Percentiles rank a stretch among this genome's conserved stretches.
These are phyloP conservation scores for Actinia equina DNA, from an alignment of 64 coral and sea anemone species.

Conservation along the genomic window DNA sequence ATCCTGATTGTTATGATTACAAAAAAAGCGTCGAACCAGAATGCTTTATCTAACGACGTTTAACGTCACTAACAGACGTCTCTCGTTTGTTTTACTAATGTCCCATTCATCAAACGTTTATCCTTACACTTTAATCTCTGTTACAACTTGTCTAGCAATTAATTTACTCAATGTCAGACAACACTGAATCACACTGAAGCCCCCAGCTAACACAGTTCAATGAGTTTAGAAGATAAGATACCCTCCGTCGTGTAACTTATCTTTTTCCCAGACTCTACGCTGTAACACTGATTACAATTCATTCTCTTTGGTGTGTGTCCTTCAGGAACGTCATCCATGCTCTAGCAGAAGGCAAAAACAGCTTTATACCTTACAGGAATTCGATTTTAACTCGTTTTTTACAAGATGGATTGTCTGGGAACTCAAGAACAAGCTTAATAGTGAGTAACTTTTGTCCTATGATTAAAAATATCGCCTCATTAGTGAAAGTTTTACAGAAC, in stretches of 20 bases:
- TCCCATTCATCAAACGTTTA: not conserved
- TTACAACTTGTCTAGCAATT: not conserved
- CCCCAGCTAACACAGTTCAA: not conserved
- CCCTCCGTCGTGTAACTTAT: not conserved
- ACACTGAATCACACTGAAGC: not conserved
- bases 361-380: constrained; percentile 82
- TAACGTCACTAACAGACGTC: not conserved
- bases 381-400: constrained; percentile 75
- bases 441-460: constrained; percentile 39
- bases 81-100: not conserved
- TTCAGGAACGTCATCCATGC: constrained; percentile 89
- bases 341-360: constrained; percentile 68
- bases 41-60: not conserved
- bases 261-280: constrained; percentile 2
- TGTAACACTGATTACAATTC: not conserved
- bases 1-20: not conserved
- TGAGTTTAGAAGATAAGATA: not conserved
- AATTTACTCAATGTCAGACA: not conserved
- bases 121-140: not conserved
- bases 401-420: constrained; percentile 82
- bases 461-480: not conserved
- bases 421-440: constrained; percentile 81
- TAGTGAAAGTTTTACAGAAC: not conserved
- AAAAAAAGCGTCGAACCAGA: not conserved
- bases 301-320: not conserved